phyloP scores from a whole-genome alignment of 30 jellyfish, hydroid and myxozoan genomes.

The Aurelia sp. region DNA sequence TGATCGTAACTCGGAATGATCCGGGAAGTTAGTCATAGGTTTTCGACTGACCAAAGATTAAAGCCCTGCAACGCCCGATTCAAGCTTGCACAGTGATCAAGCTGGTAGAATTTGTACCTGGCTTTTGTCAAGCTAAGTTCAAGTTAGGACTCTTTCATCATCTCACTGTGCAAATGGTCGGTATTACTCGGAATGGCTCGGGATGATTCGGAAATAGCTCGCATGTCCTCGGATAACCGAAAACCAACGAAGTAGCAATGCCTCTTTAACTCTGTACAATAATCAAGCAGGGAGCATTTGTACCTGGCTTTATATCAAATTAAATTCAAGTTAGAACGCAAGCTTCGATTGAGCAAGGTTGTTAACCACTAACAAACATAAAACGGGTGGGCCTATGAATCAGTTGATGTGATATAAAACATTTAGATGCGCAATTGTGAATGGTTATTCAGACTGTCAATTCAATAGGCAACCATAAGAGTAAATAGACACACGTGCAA shows the following conservation, averaged over 20 bases:
- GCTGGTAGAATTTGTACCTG: too few relatives aligned
- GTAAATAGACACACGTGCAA: slow-evolving; percentile 39
- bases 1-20: too few relatives aligned
- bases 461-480: not conserved
- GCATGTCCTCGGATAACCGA: too few relatives aligned
- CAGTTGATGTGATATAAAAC: slow-evolving; percentile 15
- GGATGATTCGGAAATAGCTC: too few relatives aligned
- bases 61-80: too few relatives aligned
- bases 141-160: too few relatives aligned
- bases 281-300: not conserved
- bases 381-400: slow-evolving; percentile 39
- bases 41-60: too few relatives aligned
- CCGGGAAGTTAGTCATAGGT: too few relatives aligned
- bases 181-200: too few relatives aligned
- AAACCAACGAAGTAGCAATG: not conserved
- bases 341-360: slow-evolving; percentile 25
- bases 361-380: slow-evolving; percentile 1
- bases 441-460: slow-evolving; percentile 9
- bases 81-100: too few relatives aligned
- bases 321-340: not conserved
- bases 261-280: not conserved
- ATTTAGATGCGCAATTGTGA: not conserved
- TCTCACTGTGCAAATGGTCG: too few relatives aligned
- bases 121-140: too few relatives aligned
- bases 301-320: slow-evolving; percentile 2